These are phyloP conservation scores for Scaptodrosophila latifasciaeformis DNA, from an alignment of 2,888 invertebrate genomes.

Conservation along the genomic window DNA sequence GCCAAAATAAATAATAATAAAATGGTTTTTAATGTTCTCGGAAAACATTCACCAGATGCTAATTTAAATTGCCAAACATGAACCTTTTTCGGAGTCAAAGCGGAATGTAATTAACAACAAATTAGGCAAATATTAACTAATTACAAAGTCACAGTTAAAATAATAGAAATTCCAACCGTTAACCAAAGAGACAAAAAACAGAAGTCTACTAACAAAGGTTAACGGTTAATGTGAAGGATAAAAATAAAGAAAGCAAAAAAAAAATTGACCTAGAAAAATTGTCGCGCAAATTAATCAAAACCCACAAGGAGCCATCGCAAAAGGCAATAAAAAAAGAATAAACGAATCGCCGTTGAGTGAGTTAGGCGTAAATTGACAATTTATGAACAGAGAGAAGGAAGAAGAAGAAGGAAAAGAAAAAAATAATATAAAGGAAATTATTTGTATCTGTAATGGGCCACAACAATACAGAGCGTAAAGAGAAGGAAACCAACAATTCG, in stretches of 20 bases:
- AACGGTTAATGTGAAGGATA: no score
- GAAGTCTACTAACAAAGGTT: background rate
- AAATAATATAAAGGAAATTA: background rate
- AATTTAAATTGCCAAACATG: constrained; percentile 2
- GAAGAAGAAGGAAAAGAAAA: constrained; percentile 2
- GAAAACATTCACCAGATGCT: background rate
- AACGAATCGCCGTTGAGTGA: constrained; percentile 26
- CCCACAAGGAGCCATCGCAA: constrained; percentile 24
- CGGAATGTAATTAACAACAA: constrained; percentile 27
- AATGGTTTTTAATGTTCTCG: background rate
- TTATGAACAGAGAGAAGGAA: constrained; percentile 31
- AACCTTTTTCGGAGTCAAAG: background rate
- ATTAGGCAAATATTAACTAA: constrained; percentile 22
- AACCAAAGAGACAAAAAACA: constrained; percentile 1
- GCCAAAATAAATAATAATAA: no score
- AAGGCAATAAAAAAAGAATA: no score
- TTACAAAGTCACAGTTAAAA: background rate
- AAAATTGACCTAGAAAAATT: background rate
- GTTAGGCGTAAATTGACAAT: constrained; percentile 45
- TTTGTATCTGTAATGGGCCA: background rate
- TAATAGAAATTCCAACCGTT: background rate
- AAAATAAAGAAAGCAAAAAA: constrained; percentile 11
- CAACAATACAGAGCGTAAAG: background rate
- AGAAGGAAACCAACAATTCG: background rate
- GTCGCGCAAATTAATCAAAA: constrained; percentile 39